Conservation (phyloP, 2,888 invertebrate genomes). For the Synanthedon tipuliformis region DNA sequence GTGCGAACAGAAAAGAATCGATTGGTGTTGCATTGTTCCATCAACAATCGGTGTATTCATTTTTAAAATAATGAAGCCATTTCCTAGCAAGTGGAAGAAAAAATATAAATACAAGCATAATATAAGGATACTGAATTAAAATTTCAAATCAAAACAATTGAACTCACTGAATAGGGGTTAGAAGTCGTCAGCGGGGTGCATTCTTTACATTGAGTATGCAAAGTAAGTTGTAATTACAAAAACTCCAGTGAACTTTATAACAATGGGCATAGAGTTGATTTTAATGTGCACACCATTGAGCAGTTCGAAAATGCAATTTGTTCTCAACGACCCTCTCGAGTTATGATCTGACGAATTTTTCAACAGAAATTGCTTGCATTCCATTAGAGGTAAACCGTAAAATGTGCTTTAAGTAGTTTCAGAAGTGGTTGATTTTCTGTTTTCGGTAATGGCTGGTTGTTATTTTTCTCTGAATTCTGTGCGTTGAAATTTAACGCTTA, state of each 20-base stretch:
- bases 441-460: slow-evolving; percentile 36
- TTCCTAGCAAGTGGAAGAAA: too few species aligned
- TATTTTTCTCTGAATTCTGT: slow-evolving; percentile 47
- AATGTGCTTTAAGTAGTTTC: slow-evolving; percentile 33
- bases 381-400: slow-evolving; percentile 22
- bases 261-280: background rate
- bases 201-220: slow-evolving; percentile 39
- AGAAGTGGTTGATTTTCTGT: slow-evolving; percentile 19
- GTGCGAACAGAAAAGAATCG: too few species aligned
- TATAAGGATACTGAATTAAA: slow-evolving; percentile 8
- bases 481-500: slow-evolving; percentile 63
- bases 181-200: slow-evolving; percentile 37
- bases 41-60: too few species aligned
- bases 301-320: slow-evolving; percentile 24
- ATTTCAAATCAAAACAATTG: slow-evolving; percentile 64
- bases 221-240: slow-evolving; percentile 11
- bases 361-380: slow-evolving; percentile 29
- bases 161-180: slow-evolving; percentile 45
- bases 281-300: background rate
- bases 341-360: slow-evolving; percentile 37
- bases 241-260: background rate
- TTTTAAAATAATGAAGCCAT: too few species aligned
- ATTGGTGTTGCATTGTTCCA: too few species aligned
- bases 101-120: too few species aligned
- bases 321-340: slow-evolving; percentile 40